Base-by-base conservation (phyloP, 2,113 vertebrate species). In the Cariama cristata region DNA sequence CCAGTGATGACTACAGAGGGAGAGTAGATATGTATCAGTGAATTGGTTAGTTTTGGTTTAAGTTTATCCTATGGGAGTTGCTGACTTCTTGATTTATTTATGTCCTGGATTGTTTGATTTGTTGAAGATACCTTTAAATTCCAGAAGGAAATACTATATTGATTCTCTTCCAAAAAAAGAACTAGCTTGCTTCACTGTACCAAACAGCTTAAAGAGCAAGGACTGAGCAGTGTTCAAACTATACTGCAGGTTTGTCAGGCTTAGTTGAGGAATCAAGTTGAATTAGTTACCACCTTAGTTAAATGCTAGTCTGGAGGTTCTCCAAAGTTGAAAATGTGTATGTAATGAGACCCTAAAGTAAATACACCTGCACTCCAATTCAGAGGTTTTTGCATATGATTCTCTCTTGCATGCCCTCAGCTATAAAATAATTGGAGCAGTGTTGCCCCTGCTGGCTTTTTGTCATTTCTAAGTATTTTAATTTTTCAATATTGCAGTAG, bases 281-380 rank as follows among this genome's bases (percentile, higher is more conserved):
- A 93, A 75, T 84, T 94, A 91, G 68, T 76, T 95, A 56, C 55
- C 74, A 55, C 38, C n/a, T 58, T 76, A 85, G 60, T 77, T 94
- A 75, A 84, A 81, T 52, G 60, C 44, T 79, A 64, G 26, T 79
- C 68, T 94, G 87, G 68, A 81, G 1, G 2, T 64, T 76, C n/a
- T 87, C 90, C 60, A 24, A n/a, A 85, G 47, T 44, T 88, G 64
- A 87, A 94, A 93, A 81, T 81, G 55, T 24, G 56, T 50, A 15
- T 2, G 0, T 55, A 69, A 85, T 55, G 73, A 94, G 55, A 87
- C 47, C 45, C 28, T 85, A 58, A 81, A 85, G 59, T 89, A 81
- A 91, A 95, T 90, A 79, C 35, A 95, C 77, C 60, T 89, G 56
- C 38, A 49, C 17, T 66, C 26, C 59, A 71, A 15, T 75, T 93